Evolutionary conservation across 2,113 vertebrate genomes (phyloP).

Genomic region (Cairina moschata): DNA sequence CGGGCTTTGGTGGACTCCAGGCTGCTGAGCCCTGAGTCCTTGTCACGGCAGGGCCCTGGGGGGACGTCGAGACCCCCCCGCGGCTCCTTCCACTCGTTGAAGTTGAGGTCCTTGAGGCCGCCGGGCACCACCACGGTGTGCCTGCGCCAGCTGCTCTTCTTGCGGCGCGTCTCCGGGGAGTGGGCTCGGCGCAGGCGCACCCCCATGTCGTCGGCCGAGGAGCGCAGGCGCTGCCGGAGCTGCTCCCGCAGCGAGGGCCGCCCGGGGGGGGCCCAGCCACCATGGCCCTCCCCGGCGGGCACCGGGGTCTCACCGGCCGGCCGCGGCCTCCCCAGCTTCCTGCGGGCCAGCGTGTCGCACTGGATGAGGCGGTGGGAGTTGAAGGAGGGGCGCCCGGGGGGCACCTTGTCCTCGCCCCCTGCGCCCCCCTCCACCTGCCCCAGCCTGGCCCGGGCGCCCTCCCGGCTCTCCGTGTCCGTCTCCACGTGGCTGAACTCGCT

Average conservation of each 20-base stretch:
- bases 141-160: constrained; percentile 89
- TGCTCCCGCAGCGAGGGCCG: constrained; percentile 82
- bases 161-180: constrained; percentile 89
- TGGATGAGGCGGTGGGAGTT: constrained; percentile 93
- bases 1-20: constrained; percentile 81
- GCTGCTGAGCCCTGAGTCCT: constrained; percentile 82
- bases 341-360: constrained; percentile 88
- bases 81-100: constrained; percentile 81
- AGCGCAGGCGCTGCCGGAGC: constrained; percentile 82
- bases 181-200: constrained; percentile 84
- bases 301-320: constrained; percentile 58
- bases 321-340: constrained; percentile 77
- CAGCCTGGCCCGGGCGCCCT: not conserved
- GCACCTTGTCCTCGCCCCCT: not conserved
- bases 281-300: not conserved
- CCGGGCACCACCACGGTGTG: constrained; percentile 91
- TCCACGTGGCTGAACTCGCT: constrained; percentile 89
- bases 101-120: constrained; percentile 80
- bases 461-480: constrained; percentile 90
- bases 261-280: not conserved
- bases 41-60: constrained; percentile 21
- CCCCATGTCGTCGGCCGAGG: constrained; percentile 87
- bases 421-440: not conserved
- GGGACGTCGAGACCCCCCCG: not conserved
- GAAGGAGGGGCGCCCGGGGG: constrained; percentile 84